These are phyloP conservation scores for Aquatica leii DNA, from an alignment of 2,888 invertebrate species.

Conservation along the genomic window DNA sequence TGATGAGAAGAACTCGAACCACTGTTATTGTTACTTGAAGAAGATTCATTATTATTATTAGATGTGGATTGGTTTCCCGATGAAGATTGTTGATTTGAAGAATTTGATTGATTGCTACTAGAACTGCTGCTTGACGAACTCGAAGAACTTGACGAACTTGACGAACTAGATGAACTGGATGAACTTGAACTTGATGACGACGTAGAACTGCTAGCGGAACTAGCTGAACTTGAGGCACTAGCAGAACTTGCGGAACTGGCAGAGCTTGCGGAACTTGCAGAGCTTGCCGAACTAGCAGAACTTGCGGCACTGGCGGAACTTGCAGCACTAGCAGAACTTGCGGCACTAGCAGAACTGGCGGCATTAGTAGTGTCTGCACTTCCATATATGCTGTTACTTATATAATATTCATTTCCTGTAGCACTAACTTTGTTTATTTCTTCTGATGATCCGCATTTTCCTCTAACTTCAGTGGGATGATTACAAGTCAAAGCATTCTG, in stretches of 20 bases:
- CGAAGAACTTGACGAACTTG: conserved; percentile 17
- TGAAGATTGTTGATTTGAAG: no score
- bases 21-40: not conserved
- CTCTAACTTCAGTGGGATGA: conserved; percentile 11
- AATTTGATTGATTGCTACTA: not conserved
- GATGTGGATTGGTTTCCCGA: not conserved
- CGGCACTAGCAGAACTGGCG: not conserved
- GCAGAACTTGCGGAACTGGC: not conserved
- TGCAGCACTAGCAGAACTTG: not conserved
- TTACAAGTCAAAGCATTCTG: conserved; percentile 25
- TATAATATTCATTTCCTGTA: no score
- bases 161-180: conserved; percentile 16
- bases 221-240: conserved; percentile 8
- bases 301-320: conserved; percentile 6
- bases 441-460: not conserved
- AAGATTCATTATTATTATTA: no score
- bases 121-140: not conserved
- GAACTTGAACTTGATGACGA: conserved; percentile 3
- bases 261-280: not conserved
- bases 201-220: conserved; percentile 3
- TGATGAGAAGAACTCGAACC: conserved; percentile 4
- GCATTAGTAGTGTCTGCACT: not conserved
- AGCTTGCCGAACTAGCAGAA: not conserved
- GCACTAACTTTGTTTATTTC: not conserved
- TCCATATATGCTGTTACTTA: not conserved